Base-by-base conservation (phyloP, 1,140 invertebrate genomes). In the Diabrotica virgifera region DNA sequence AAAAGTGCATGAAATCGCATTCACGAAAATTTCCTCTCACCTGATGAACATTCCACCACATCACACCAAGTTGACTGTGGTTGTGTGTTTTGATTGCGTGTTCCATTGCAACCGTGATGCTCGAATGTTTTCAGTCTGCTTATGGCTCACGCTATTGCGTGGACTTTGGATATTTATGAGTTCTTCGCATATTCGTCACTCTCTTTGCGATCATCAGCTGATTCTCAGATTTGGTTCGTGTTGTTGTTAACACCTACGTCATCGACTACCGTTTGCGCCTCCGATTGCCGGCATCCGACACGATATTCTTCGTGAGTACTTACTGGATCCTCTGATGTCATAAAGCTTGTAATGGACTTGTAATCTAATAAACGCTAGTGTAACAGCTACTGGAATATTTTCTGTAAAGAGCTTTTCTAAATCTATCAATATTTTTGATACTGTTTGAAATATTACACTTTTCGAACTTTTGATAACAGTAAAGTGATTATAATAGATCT, bases 111-210 rank as follows among this genome's bases (percentile, higher is more conserved):
- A 53, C 62, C 38, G 68, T 53, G 62, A 70, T 67, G 58, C 62
- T 68, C 68, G 52, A 65, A 59, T 61, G 68, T 64, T 67, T 57
- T 57, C 65, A 46, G 40, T 46, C 40, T 24, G 24, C 24, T 46
- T n/a, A 46, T 46, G 5, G 40, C 59, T 62, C 68, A 70, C 68
- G 68, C 68, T 70, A 70, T 70, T 70, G 68, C 68, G 68, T 70
- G 68, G 68, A 70, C 68, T 70, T 67, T 67, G 66, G 64, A 70
- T 70, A 70, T 70, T 70, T 70, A 70, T 70, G 65, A 64, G 66
- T 63, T 70, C 65, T 70, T 70, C 62, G 65, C 62, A 63, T 65
- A 65, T 66, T 54, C 59, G 59, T 60, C 59, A 60, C 64, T 56
- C 59, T 52, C 51, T 64, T 53, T 59, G 57, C 65, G 63, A 51